phyloP scores from a whole-genome alignment of 2,113 vertebrate genomes.

The Amazona vittata region DNA sequence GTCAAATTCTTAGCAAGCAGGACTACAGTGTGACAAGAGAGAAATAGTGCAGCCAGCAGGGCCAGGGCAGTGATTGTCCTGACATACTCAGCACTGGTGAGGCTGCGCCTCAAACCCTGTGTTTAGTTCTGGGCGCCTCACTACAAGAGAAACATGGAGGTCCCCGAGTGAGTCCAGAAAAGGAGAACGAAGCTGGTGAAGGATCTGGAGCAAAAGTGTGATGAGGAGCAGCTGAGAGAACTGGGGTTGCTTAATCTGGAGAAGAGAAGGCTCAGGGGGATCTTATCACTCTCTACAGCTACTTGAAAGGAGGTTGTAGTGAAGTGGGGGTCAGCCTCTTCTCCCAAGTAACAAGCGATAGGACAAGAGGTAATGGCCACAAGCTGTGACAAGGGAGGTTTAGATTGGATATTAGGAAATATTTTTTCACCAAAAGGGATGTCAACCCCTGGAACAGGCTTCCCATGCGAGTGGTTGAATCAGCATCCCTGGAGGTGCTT shows the following conservation, averaged over 20 bases:
- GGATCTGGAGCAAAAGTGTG: background rate
- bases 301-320: background rate
- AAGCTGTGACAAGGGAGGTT: background rate
- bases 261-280: background rate
- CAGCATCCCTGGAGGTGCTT: background rate
- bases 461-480: background rate
- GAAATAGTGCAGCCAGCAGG: background rate
- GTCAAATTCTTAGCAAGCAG: background rate
- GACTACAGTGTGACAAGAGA: background rate
- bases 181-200: background rate
- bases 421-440: background rate
- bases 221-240: background rate
- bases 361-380: background rate
- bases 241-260: background rate
- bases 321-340: background rate
- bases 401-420: background rate
- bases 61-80: rapidly evolving
- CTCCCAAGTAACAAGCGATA: background rate
- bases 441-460: background rate
- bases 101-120: rapidly evolving
- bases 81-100: background rate
- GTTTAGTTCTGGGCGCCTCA: background rate
- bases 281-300: background rate
- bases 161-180: background rate
- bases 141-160: background rate